Conservation (phyloP, 2,113 vertebrate species). For the Malurus elegans region DNA sequence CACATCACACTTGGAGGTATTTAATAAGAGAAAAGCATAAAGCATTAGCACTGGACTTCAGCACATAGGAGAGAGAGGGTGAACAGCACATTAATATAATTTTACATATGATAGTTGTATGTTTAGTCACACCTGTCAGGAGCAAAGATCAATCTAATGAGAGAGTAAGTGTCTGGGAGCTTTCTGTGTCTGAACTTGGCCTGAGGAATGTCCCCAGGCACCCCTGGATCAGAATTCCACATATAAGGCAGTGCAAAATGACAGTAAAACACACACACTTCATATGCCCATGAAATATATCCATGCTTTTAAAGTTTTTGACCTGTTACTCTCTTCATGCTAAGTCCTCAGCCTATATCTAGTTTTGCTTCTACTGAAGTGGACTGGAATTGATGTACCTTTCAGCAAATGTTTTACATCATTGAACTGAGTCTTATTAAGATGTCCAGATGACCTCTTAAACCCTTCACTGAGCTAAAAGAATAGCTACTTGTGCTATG, state of each 20-base stretch:
- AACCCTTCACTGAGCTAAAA: slow-evolving; percentile 9
- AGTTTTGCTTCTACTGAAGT: background rate
- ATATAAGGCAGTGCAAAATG: background rate
- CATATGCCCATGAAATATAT: background rate
- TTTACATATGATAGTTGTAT: background rate
- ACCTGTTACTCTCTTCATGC: background rate
- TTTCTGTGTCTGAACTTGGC: background rate
- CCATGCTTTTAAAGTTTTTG: background rate
- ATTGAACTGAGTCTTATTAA: slow-evolving; percentile 31
- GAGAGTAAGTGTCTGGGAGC: background rate
- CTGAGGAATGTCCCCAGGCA: background rate
- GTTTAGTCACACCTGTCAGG: background rate
- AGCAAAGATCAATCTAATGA: background rate
- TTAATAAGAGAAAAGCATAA: background rate
- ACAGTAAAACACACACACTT: background rate
- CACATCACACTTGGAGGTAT: background rate
- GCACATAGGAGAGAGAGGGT: background rate
- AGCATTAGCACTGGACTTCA: background rate
- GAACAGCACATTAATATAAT: background rate
- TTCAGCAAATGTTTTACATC: slow-evolving; percentile 44
- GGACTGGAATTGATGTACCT: background rate
- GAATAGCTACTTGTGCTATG: background rate
- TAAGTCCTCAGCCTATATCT: background rate
- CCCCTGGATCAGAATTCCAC: background rate
- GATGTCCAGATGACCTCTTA: slow-evolving; percentile 1